Percentiles rank a stretch among this genome's conserved stretches.
Conservation (phyloP, 2,113 vertebrate species). For the Toxostoma redivivum region DNA sequence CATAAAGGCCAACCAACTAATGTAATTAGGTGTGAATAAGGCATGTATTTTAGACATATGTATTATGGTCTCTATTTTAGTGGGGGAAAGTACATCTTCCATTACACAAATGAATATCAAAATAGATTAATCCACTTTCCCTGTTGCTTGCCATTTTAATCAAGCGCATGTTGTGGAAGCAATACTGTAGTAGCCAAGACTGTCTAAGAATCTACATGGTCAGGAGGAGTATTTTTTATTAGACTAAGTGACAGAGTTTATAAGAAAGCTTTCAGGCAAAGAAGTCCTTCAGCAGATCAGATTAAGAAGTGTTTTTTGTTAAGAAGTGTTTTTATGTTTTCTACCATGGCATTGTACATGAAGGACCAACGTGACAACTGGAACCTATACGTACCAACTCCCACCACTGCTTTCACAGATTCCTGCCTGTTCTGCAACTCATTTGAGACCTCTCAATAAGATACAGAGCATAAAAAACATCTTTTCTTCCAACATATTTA, state of each 20-base stretch:
- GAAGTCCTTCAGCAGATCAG: not conserved
- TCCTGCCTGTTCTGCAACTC: not conserved
- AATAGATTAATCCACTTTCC: not conserved
- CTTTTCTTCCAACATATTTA: not conserved
- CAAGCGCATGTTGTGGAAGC: not conserved
- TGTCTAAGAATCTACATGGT: not conserved
- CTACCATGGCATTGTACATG: not conserved
- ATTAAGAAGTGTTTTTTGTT: not conserved
- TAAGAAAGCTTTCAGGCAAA: not conserved
- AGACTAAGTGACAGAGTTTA: not conserved
- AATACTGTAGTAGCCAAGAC: not conserved
- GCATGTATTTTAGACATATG: not conserved
- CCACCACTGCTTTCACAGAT: rapidly evolving
- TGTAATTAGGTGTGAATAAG: not conserved
- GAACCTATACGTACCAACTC: not conserved
- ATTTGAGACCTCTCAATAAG: not conserved
- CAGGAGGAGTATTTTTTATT: not conserved
- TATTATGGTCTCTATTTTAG: not conserved
- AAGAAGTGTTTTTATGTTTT: not conserved
- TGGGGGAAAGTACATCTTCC: not conserved
- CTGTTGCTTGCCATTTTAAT: not conserved
- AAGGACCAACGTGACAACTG: not conserved
- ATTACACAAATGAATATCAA: not conserved
- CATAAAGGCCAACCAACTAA: not conserved
- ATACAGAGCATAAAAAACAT: not conserved